Base-by-base conservation (phyloP, 2,113 vertebrate genomes). In the Solea senegalensis region DNA sequence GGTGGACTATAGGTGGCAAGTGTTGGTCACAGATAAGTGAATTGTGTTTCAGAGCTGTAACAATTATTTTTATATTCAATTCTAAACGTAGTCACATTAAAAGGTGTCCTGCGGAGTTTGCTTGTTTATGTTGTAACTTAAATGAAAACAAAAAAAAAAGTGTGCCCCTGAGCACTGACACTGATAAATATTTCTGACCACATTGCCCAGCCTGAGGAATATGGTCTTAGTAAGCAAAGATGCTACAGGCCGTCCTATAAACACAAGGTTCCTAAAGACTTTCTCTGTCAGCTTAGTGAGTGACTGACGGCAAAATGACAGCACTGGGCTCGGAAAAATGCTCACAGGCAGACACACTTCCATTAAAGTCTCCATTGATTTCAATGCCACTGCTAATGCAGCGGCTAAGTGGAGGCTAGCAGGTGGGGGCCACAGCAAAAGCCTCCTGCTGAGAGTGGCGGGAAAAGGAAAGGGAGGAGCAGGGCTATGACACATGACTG, bases 401-500 rank as follows among this genome's bases (percentile, higher is more conserved):
- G 65, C 62, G 40, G 65, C 82, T 80, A 73, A 86, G 76, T 44
- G 62, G 71, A 72, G 83, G 85, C 82, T 85, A 74, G 80, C 82
- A 80, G 77, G 72, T 85, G 81, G 62, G 65, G 54, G 34, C 0
- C 59, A 5, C 8, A 2, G 79, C 63, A 72, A 76, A 71, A 43
- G 1, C 7, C 46, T 76, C 43, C 59, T 72, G 68, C 74, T 76
- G 13, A 13, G 65, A 50, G 76, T 51, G 46, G 64, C 67, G 44
- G 61, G 48, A 65, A 69, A n/a, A 67, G 77, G 73, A 79, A 68
- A 63, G 73, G 86, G 82, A 73, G 84, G 85, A 74, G 76, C 72
- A 8, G 73, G 50, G 12, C 14, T 44, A 15, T 76, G 85, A 90
- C 83, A 80, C 41, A 74, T 86, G 89, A 91, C 65, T 85, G 90